Conservation (phyloP, 1,140 invertebrate genomes). For the Latrodectus geometricus region DNA sequence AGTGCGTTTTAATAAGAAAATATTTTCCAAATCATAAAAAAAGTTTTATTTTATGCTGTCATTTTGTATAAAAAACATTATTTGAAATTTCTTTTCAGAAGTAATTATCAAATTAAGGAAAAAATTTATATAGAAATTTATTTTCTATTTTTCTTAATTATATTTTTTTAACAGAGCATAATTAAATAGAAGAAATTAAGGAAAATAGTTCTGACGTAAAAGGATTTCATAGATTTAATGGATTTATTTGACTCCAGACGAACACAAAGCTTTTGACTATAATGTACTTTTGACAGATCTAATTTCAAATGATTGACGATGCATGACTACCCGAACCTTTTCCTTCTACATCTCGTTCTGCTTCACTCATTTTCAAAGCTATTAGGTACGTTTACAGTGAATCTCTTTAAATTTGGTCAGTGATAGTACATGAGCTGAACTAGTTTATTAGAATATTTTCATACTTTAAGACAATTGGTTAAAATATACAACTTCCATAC, state of each 20-base stretch:
- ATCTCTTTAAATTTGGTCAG: neutral
- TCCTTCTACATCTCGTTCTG: neutral
- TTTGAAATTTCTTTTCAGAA: no score
- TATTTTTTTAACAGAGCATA: no score
- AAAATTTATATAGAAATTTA: no score
- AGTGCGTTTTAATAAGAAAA: no score
- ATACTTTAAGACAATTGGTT: neutral
- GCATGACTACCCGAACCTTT: neutral
- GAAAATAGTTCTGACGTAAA: no score
- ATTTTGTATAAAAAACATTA: no score
- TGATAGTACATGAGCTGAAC: neutral
- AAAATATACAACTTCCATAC: neutral
- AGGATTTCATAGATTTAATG: neutral
- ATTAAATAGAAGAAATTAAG: no score
- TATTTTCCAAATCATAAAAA: no score
- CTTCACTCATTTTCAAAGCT: neutral
- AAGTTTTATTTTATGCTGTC: no score
- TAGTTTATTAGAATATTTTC: neutral
- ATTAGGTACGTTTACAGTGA: neutral
- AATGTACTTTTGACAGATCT: neutral
- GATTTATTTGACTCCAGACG: neutral
- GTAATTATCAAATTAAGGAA: no score
- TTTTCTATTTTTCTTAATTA: no score
- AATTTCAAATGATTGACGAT: slow-evolving; percentile 2
- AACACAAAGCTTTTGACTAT: neutral